These are phyloP conservation scores for Myotis vivesi DNA, from an alignment of 2,797 vertebrate genomes.

Conservation along the genomic window DNA sequence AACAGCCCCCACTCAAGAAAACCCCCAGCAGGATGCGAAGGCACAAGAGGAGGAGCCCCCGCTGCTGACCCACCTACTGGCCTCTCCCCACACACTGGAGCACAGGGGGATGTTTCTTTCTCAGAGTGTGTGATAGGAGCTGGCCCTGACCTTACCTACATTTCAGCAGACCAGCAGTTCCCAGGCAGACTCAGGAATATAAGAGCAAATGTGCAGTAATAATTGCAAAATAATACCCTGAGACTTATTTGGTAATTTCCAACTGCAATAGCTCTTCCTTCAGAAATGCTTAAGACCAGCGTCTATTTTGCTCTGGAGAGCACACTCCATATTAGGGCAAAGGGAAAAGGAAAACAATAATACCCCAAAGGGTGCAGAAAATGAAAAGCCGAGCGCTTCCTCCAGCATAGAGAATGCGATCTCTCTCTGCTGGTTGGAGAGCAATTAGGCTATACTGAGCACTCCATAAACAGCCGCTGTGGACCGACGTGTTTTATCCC, in stretches of 20 bases:
- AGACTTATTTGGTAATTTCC: neutral
- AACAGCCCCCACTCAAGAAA: neutral
- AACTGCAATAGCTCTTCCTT: neutral
- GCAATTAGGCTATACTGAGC: accelerated
- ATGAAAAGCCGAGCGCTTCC: neutral
- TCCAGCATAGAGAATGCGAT: neutral
- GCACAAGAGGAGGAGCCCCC: accelerated
- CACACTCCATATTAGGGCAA: neutral
- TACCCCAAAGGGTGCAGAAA: neutral
- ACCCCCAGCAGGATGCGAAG: neutral
- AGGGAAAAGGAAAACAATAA: neutral
- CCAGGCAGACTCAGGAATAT: neutral
- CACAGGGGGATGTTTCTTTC: neutral
- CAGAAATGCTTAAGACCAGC: neutral
- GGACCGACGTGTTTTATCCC: neutral
- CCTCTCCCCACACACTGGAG: too few relatives aligned
- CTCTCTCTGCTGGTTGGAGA: neutral
- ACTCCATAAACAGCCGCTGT: neutral
- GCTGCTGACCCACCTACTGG: accelerated
- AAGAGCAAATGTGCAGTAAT: neutral
- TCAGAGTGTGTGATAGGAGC: too few relatives aligned
- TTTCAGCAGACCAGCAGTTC: neutral
- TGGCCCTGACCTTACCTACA: neutral
- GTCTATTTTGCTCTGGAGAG: neutral
- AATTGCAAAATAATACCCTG: neutral